These are phyloP conservation scores for Micrasema minimum DNA, from an alignment of 1,140 invertebrate genomes.

Conservation along the genomic window DNA sequence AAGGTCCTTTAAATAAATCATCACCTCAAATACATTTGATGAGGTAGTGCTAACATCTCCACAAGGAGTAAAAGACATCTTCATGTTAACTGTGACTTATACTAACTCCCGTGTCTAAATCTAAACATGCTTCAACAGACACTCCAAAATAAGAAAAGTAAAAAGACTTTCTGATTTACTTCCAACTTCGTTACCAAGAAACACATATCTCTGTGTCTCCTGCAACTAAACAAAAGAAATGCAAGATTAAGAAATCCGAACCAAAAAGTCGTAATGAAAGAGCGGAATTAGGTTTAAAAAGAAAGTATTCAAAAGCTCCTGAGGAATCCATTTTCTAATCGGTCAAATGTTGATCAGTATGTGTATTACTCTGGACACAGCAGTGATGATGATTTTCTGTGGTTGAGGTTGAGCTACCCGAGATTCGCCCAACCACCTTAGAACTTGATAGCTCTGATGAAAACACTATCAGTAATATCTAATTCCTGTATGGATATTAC, in stretches of 20 bases:
- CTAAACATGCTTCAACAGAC: too few relatives aligned
- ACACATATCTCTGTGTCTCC: too few relatives aligned
- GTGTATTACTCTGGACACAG: conserved; percentile 38
- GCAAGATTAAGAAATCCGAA: not conserved
- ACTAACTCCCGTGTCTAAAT: too few relatives aligned
- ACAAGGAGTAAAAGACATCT: too few relatives aligned
- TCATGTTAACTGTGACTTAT: too few relatives aligned
- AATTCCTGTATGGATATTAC: not conserved
- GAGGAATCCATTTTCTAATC: conserved; percentile 10
- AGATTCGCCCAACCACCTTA: conserved; percentile 61
- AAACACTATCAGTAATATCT: conserved; percentile 20
- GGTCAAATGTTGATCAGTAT: not conserved
- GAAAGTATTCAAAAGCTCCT: conserved; percentile 12
- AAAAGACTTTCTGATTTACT: too few relatives aligned
- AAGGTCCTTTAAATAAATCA: too few relatives aligned
- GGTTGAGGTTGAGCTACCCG: conserved; percentile 60
- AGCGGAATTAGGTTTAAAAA: conserved; percentile 12
- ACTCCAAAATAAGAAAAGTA: too few relatives aligned
- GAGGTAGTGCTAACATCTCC: too few relatives aligned
- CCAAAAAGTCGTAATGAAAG: not conserved
- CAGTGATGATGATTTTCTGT: conserved; percentile 62
- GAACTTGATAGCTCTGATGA: conserved; percentile 66
- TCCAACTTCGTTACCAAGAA: too few relatives aligned
- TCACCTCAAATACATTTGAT: too few relatives aligned
- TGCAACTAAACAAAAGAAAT: too few relatives aligned